Conservation (phyloP, 2,888 invertebrate species). For the Monoplex corrugatus region DNA sequence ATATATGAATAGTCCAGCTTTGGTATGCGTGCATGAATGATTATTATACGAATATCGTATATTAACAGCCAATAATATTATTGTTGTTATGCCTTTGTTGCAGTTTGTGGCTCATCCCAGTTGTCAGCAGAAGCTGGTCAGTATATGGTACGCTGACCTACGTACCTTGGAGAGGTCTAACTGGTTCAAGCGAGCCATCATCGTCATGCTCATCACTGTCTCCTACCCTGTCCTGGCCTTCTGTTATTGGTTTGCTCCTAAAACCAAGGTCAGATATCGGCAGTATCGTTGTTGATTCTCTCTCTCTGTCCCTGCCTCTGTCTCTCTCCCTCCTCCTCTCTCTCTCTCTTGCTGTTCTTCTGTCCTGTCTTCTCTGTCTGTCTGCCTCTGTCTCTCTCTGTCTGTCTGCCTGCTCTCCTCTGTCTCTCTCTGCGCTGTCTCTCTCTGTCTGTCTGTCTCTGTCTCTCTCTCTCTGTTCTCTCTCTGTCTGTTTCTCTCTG, state of each 20-base stretch:
- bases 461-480: background rate
- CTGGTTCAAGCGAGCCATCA: conserved; percentile 68
- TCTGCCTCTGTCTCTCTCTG: background rate
- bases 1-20: too few species aligned
- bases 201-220: conserved; percentile 68
- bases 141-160: conserved; percentile 77
- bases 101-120: conserved; percentile 80
- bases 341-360: background rate
- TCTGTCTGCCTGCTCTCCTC: background rate
- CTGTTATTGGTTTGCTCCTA: conserved; percentile 74
- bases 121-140: conserved; percentile 79
- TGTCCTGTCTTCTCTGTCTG: background rate
- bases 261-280: conserved; percentile 65
- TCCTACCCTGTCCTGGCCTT: conserved; percentile 74
- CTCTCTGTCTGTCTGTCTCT: background rate
- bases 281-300: background rate
- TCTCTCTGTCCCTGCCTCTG: background rate
- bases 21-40: too few species aligned
- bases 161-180: conserved; percentile 71
- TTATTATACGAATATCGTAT: too few species aligned
- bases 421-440: background rate
- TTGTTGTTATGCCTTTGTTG: background rate
- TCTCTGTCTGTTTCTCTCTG: background rate
- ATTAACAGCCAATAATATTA: too few species aligned
- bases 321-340: background rate